phyloP scores from a whole-genome alignment of 1,140 invertebrate species.

The Antheraea pernyi region DNA sequence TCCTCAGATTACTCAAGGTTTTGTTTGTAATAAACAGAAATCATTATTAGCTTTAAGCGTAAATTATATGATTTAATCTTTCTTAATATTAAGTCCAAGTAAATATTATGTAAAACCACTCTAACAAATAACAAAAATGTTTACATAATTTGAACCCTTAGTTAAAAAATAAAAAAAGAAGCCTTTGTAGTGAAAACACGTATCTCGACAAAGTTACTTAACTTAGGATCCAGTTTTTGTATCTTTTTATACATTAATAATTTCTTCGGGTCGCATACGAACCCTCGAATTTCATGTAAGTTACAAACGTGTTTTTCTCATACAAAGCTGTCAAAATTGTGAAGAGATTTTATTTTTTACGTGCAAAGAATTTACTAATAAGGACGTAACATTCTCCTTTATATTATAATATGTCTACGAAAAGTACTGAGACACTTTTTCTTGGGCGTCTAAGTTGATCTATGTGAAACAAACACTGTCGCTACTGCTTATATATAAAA shows the following conservation, averaged over 20 bases:
- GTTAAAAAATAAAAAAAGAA: constrained; percentile 38
- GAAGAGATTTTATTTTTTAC: constrained; percentile 60
- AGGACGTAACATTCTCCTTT: constrained; percentile 41
- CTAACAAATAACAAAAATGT: constrained; percentile 14
- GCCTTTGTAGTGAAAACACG: constrained; percentile 54
- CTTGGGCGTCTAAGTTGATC: constrained; percentile 34
- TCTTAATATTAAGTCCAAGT: no score
- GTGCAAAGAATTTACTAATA: constrained; percentile 60
- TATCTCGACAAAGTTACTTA: constrained; percentile 50
- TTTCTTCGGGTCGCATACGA: constrained; percentile 40
- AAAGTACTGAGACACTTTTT: constrained; percentile 19
- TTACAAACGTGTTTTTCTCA: constrained; percentile 49
- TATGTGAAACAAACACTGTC: constrained; percentile 28
- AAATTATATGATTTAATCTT: no score
- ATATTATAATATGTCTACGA: constrained; percentile 36
- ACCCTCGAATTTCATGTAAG: constrained; percentile 45
- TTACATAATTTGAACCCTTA: constrained; percentile 42
- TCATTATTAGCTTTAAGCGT: no score
- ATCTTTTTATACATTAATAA: constrained; percentile 60
- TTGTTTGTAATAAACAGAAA: no score
- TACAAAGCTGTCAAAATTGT: constrained; percentile 53
- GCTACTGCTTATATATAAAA: background rate
- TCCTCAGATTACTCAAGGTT: no score
- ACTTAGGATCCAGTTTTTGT: constrained; percentile 46
- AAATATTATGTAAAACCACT: no score